These are phyloP conservation scores for Neostethus bicornis DNA, from an alignment of 2,797 vertebrate genomes.

Conservation along the genomic window DNA sequence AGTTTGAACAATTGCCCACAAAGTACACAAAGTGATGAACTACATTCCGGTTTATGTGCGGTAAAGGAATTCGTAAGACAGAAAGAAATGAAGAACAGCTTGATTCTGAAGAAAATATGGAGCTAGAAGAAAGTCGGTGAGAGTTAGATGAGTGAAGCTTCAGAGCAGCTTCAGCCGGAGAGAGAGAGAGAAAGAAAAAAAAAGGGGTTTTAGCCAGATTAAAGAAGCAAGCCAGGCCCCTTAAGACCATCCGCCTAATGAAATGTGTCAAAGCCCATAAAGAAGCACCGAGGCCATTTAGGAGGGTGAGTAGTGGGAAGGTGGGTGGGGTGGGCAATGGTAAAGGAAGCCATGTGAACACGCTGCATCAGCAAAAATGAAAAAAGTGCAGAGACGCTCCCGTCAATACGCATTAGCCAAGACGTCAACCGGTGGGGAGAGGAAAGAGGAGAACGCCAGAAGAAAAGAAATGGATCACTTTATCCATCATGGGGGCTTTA, in stretches of 20 bases:
- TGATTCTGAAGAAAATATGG: conserved; percentile 42
- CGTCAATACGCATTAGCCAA: conserved; percentile 90
- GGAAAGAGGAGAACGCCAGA: conserved; percentile 5
- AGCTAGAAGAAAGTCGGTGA: conserved; percentile 31
- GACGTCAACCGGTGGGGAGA: conserved; percentile 73
- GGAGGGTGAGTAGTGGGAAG: conserved; percentile 25
- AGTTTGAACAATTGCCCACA: too few species aligned
- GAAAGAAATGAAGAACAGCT: neutral
- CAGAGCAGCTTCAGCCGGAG: conserved; percentile 45
- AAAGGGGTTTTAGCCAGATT: conserved; percentile 88
- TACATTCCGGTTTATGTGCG: conserved; percentile 35
- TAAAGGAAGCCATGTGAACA: conserved; percentile 44
- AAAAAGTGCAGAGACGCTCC: conserved; percentile 79
- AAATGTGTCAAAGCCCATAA: conserved; percentile 96
- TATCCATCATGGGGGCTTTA: conserved; percentile 46
- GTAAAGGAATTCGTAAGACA: conserved; percentile 28
- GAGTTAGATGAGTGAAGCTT: conserved; percentile 47
- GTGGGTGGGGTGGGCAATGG: conserved; percentile 13
- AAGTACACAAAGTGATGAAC: conserved; percentile 6
- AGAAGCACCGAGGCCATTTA: conserved; percentile 86
- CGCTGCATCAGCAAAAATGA: conserved; percentile 74
- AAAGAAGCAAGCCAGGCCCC: conserved; percentile 86
- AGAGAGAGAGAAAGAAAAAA: too few species aligned
- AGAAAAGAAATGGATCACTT: conserved; percentile 61
- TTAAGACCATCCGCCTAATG: conserved; percentile 96